phyloP scores from a whole-genome alignment of 2,113 vertebrate genomes.

The Apodemus speciosus region DNA sequence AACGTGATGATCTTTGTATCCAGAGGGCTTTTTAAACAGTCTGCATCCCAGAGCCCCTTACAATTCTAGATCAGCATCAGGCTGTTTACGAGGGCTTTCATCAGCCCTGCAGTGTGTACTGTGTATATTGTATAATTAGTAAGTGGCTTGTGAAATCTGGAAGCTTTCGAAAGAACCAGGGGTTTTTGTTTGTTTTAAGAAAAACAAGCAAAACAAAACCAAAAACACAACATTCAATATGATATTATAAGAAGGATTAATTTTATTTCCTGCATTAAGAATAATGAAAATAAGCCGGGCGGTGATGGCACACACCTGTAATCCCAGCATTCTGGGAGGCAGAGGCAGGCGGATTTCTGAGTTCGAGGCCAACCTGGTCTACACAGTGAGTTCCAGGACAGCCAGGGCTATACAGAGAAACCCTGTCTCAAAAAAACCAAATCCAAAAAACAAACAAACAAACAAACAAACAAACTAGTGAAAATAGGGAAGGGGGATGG shows the following conservation, averaged over 20 bases:
- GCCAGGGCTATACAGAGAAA: too few species aligned
- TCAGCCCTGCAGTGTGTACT: slow-evolving; percentile 42
- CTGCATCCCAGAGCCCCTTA: neutral
- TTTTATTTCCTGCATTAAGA: slow-evolving; percentile 20
- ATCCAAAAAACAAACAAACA: too few species aligned
- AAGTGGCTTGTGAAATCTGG: slow-evolving; percentile 41
- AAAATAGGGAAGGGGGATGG: neutral
- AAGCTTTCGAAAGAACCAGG: neutral
- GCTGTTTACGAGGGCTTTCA: slow-evolving; percentile 48
- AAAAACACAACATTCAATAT: neutral
- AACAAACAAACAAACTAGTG: too few species aligned
- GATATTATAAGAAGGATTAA: neutral
- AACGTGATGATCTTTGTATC: neutral
- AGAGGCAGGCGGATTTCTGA: too few species aligned
- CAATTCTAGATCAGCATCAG: slow-evolving; percentile 37
- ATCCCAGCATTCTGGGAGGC: too few species aligned
- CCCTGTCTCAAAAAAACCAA: too few species aligned
- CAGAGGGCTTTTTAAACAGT: neutral
- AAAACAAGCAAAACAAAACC: neutral
- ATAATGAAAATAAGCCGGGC: too few species aligned
- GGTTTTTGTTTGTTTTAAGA: neutral
- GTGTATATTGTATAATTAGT: slow-evolving; percentile 46
- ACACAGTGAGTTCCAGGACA: too few species aligned
- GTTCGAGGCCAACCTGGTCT: too few species aligned
- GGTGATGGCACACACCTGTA: too few species aligned